phyloP scores from a whole-genome alignment of 2,888 invertebrate genomes.

The Cerceris ruficornis region DNA sequence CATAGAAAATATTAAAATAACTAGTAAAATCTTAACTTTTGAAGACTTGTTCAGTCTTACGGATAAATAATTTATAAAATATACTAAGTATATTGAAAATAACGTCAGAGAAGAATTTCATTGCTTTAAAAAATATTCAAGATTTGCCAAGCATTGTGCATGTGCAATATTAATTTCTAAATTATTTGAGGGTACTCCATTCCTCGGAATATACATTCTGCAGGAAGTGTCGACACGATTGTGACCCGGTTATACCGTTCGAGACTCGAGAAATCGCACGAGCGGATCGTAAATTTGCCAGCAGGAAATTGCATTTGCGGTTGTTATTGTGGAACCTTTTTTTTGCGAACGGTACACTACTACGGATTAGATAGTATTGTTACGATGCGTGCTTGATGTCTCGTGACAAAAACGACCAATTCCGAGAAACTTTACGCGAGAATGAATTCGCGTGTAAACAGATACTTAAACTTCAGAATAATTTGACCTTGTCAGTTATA shows the following conservation, averaged over 20 bases:
- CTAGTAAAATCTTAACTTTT: too few relatives aligned
- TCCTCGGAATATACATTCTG: slow-evolving; percentile 43
- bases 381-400: background rate
- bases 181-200: slow-evolving; percentile 26
- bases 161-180: slow-evolving; percentile 39
- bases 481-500: too few relatives aligned
- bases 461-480: too few relatives aligned
- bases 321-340: slow-evolving; percentile 31
- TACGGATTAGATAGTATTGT: slow-evolving; percentile 10
- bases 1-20: too few relatives aligned
- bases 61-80: too few relatives aligned
- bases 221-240: slow-evolving; percentile 58
- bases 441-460: too few relatives aligned
- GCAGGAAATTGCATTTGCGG: slow-evolving; percentile 56
- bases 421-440: background rate
- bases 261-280: slow-evolving; percentile 45
- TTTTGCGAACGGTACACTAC: slow-evolving; percentile 13
- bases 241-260: slow-evolving; percentile 50
- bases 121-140: too few relatives aligned
- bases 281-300: slow-evolving; percentile 45
- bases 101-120: too few relatives aligned
- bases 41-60: too few relatives aligned
- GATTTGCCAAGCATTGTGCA: background rate
- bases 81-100: too few relatives aligned
- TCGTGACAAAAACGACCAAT: background rate